Evolutionary conservation across 2,797 vertebrate species (phyloP).

Genomic region (Erpetoichthys calabaricus): DNA sequence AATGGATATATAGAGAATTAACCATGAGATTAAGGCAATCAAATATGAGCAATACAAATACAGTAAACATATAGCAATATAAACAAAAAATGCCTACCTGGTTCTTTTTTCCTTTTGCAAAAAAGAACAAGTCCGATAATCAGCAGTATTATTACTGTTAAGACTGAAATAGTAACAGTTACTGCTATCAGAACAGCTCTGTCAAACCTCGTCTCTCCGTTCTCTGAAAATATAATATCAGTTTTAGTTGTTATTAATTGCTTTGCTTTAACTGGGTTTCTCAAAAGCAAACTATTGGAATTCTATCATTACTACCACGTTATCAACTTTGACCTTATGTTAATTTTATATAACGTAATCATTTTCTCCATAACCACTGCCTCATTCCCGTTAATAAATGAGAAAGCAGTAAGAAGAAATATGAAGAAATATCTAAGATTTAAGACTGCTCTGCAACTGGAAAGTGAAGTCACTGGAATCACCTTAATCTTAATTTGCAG

Average conservation of each 20-base stretch:
- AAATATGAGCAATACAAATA: no score
- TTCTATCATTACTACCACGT: background rate
- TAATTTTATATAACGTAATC: no score
- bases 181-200: conserved; percentile 25
- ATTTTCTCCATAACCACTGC: no score
- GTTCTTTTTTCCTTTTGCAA: conserved; percentile 27
- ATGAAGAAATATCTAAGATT: no score
- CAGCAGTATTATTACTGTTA: conserved; percentile 37
- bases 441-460: no score
- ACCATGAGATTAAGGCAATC: no score
- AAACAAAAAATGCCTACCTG: conserved; percentile 30
- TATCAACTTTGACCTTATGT: no score
- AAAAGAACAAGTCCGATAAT: conserved; percentile 31
- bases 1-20: no score
- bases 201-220: conserved; percentile 3
- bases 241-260: conserved; percentile 12
- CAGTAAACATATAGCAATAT: conserved; percentile 3
- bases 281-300: conserved; percentile 6
- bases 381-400: no score
- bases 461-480: no score
- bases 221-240: background rate
- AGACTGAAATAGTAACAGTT: conserved; percentile 22
- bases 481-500: no score
- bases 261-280: conserved; percentile 7
- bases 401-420: no score